Percentiles rank a stretch among this genome's conserved stretches.
Conservation (phyloP, 2,113 vertebrate genomes). For the Drymodes brunneopygia region DNA sequence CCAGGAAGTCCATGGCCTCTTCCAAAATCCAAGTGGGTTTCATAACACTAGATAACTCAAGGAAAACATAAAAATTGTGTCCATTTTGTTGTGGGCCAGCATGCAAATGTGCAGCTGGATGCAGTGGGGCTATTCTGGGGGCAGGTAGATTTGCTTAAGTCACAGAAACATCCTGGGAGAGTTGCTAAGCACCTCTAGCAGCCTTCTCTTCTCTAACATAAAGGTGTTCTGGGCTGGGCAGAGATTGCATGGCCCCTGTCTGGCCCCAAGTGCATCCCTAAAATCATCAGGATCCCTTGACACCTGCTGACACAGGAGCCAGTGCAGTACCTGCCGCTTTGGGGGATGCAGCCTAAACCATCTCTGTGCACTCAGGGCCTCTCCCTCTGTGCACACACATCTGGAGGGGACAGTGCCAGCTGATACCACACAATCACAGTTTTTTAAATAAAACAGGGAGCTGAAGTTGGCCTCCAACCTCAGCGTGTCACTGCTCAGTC, state of each 20-base stretch:
- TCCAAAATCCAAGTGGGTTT: not conserved
- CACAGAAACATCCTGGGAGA: not conserved
- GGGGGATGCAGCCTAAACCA: not conserved
- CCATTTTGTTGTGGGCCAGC: not conserved
- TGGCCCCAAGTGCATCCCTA: not conserved
- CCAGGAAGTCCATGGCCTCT: not conserved
- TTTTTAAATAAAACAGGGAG: not conserved
- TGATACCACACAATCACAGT: not conserved
- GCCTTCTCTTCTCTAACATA: not conserved
- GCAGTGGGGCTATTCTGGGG: not conserved
- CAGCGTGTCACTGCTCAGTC: fast-evolving
- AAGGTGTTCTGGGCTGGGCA: not conserved
- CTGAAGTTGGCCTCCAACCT: not conserved
- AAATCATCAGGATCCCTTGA: not conserved
- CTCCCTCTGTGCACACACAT: not conserved
- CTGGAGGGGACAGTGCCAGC: not conserved
- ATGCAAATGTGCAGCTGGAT: not conserved
- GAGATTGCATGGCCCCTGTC: not conserved
- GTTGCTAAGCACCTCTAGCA: not conserved
- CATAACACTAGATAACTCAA: not conserved
- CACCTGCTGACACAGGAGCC: not conserved
- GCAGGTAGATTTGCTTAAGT: not conserved
- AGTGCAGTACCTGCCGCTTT: not conserved
- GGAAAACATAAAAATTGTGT: not conserved
- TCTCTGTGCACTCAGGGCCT: not conserved